Conservation (phyloP, 2,797 vertebrate species). For the Momotus momota region DNA sequence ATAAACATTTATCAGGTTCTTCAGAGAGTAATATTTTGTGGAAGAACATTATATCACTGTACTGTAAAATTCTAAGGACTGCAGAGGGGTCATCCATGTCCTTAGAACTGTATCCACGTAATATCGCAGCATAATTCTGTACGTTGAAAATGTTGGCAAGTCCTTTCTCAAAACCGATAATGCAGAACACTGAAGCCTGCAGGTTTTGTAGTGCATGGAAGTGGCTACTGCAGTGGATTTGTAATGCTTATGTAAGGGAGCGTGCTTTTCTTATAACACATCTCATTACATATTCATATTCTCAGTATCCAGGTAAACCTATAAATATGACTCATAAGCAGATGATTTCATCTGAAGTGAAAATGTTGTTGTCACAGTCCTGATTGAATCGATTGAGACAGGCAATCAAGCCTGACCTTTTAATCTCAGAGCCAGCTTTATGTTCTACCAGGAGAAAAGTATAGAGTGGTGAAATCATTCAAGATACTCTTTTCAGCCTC, state of each 20-base stretch:
- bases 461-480: not conserved
- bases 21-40: constrained; percentile 10
- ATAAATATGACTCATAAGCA: not conserved
- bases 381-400: not conserved
- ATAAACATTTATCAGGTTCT: constrained; percentile 35
- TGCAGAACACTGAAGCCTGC: not conserved
- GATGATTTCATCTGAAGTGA: not conserved
- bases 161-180: not conserved
- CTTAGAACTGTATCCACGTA: not conserved
- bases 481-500: not conserved
- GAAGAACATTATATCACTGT: not conserved
- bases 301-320: not conserved
- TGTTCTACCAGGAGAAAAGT: not conserved
- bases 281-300: not conserved
- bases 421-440: not conserved
- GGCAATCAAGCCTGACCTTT: constrained; percentile 8
- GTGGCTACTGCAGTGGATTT: not conserved
- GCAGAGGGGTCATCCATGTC: not conserved
- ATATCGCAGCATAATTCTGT: not conserved
- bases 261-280: not conserved
- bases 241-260: not conserved
- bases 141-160: not conserved
- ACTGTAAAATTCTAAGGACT: not conserved
- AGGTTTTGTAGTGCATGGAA: not conserved
- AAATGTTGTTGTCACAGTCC: not conserved